Conservation (phyloP, 1,140 invertebrate genomes). For the Bactericera cockerelli region DNA sequence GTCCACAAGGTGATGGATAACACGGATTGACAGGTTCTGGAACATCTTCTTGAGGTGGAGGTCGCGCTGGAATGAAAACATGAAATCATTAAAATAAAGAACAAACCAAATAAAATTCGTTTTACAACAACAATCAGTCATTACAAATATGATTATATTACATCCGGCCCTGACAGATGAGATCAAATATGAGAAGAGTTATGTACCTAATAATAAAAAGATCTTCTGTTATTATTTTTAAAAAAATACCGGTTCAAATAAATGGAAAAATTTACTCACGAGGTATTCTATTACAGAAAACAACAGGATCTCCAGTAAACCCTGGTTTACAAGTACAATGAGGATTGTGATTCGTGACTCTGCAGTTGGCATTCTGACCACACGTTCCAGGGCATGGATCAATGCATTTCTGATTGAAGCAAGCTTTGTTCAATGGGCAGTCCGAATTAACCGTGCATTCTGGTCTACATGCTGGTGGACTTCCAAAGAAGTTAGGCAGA, state of each 20-base stretch:
- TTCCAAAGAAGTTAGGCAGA: slow-evolving; percentile 38
- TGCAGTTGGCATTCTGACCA: slow-evolving; percentile 33
- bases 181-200: no score
- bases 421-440: slow-evolving; percentile 39
- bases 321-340: slow-evolving; percentile 32
- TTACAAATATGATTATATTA: no score
- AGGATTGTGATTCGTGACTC: slow-evolving; percentile 44
- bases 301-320: slow-evolving; percentile 29
- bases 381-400: slow-evolving; percentile 47
- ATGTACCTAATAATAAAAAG: no score
- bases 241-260: not conserved
- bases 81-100: slow-evolving; percentile 11
- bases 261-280: slow-evolving; percentile 16
- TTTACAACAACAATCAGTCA: no score
- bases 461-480: slow-evolving; percentile 42
- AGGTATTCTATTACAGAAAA: slow-evolving; percentile 22
- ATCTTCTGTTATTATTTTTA: no score
- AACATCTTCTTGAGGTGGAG: slow-evolving; percentile 14
- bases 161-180: no score
- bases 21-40: slow-evolving; percentile 34
- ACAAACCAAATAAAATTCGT: no score
- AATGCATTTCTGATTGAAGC: slow-evolving; percentile 39
- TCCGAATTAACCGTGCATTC: slow-evolving; percentile 45
- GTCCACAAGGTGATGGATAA: slow-evolving; percentile 43
- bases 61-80: slow-evolving; percentile 9